These are phyloP conservation scores for Tenthredo mesomela DNA, from an alignment of 2,888 invertebrate species.

Conservation along the genomic window DNA sequence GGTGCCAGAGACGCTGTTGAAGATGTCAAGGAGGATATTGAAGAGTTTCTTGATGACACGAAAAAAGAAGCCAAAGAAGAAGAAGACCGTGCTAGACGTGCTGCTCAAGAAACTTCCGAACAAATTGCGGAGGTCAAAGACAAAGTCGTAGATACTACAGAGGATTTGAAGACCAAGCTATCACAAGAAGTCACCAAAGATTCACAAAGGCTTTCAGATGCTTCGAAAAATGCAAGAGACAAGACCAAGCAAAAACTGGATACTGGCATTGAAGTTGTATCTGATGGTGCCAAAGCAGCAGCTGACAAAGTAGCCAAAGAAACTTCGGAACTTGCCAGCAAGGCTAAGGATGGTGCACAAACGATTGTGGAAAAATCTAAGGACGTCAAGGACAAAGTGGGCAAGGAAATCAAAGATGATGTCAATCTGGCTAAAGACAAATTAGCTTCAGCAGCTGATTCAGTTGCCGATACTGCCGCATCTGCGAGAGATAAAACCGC, in stretches of 20 bases:
- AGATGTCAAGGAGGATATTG: conserved; percentile 58
- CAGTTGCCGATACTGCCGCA: conserved; percentile 55
- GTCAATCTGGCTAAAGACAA: conserved; percentile 53
- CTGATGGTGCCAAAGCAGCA: conserved; percentile 35
- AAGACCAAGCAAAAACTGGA: conserved; percentile 62
- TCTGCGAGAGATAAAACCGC: conserved; percentile 53
- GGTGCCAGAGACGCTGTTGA: conserved; percentile 65
- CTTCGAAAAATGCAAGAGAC: conserved; percentile 78
- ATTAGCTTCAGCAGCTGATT: conserved; percentile 42
- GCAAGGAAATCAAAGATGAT: conserved; percentile 57
- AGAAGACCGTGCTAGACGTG: conserved; percentile 57
- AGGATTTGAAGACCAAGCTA: conserved; percentile 57
- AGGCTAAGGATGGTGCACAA: conserved; percentile 71
- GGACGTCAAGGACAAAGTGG: conserved; percentile 62
- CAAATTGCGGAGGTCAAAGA: conserved; percentile 49
- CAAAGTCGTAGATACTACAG: conserved; percentile 48
- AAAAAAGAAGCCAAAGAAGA: conserved; percentile 59
- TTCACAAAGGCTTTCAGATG: conserved; percentile 79
- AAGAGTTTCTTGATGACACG: conserved; percentile 60
- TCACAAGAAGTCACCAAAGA: conserved; percentile 77
- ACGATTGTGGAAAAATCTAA: conserved; percentile 76
- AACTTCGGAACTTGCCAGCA: conserved; percentile 50
- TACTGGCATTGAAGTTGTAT: conserved; percentile 11
- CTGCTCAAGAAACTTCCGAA: conserved; percentile 56
- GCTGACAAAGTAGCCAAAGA: conserved; percentile 24